A percentile compares a stretch with the other conserved stretches of the same genome.
These are phyloP conservation scores for Pterostichus madidus DNA, from an alignment of 2,888 invertebrate genomes.

Conservation along the genomic window DNA sequence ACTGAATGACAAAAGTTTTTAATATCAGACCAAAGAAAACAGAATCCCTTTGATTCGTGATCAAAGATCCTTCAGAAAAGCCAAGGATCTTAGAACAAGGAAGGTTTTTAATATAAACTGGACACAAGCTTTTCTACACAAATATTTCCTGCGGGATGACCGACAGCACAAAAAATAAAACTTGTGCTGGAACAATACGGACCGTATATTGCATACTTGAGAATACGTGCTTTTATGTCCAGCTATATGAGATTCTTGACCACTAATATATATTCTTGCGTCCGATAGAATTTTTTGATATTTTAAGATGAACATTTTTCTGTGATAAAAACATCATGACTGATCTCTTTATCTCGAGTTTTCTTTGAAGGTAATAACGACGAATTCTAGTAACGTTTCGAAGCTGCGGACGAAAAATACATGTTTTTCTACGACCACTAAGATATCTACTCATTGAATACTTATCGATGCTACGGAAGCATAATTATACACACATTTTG, in stretches of 20 bases:
- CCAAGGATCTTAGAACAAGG: neutral
- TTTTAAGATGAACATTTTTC: conserved; percentile 18
- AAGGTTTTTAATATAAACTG: conserved; percentile 44
- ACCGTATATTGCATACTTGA: conserved; percentile 31
- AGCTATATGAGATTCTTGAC: conserved; percentile 43
- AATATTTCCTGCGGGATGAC: conserved; percentile 25
- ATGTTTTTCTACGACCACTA: no score
- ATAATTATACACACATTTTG: no score
- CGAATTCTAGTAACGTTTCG: no score
- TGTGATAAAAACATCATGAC: neutral
- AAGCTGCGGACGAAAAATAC: no score
- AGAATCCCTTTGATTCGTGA: conserved; percentile 29
- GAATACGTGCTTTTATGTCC: conserved; percentile 34
- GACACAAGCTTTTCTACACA: conserved; percentile 28
- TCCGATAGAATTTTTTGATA: conserved; percentile 11
- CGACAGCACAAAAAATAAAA: conserved; percentile 35
- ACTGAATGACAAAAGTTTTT: conserved; percentile 37
- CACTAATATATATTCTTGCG: conserved; percentile 30
- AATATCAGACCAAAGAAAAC: conserved; percentile 22
- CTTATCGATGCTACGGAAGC: no score
- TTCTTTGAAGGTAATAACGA: no score
- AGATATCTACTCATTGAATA: no score
- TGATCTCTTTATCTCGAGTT: no score
- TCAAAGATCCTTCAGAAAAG: conserved; percentile 17
- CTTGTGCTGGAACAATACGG: conserved; percentile 23